These are phyloP conservation scores for Lepisosteus oculatus DNA, from an alignment of 2,113 vertebrate species.

Conservation along the genomic window DNA sequence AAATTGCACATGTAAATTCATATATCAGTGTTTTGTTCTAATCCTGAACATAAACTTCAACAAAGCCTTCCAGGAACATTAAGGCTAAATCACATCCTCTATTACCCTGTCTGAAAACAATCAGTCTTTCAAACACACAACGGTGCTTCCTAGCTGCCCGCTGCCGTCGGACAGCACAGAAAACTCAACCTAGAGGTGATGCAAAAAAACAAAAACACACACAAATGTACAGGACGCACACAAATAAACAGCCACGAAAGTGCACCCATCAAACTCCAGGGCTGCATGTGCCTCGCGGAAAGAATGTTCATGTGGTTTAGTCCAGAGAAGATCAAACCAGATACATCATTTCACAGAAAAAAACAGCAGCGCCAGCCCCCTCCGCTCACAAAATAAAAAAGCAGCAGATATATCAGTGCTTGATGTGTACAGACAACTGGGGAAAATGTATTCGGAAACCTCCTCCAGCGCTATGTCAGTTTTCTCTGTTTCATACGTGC, in stretches of 20 bases:
- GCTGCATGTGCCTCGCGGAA: conserved; percentile 27
- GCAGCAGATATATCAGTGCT: conserved; percentile 52
- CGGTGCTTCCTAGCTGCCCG: too few species aligned
- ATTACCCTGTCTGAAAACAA: too few species aligned
- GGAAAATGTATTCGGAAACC: conserved; percentile 48
- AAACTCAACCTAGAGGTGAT: neutral
- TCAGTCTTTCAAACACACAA: too few species aligned
- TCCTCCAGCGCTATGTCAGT: conserved; percentile 52
- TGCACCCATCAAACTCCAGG: conserved; percentile 26
- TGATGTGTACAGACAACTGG: conserved; percentile 61
- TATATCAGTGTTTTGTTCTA: too few species aligned
- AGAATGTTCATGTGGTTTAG: conserved; percentile 24
- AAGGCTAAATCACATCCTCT: too few species aligned
- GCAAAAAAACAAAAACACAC: conserved; percentile 13
- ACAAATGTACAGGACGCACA: conserved; percentile 21
- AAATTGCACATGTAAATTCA: too few species aligned
- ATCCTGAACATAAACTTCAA: too few species aligned
- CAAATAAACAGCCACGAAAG: conserved; percentile 15
- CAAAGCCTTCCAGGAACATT: too few species aligned
- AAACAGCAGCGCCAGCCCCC: conserved; percentile 43
- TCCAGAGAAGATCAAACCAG: conserved; percentile 39
- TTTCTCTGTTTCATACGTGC: conserved; percentile 42
- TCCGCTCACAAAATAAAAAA: conserved; percentile 47
- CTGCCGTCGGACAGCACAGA: too few species aligned
- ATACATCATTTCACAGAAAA: conserved; percentile 39